Percentiles rank a stretch among this genome's conserved stretches.
These are phyloP conservation scores for Meganola albula DNA, from an alignment of 2,888 invertebrate genomes.

Conservation along the genomic window DNA sequence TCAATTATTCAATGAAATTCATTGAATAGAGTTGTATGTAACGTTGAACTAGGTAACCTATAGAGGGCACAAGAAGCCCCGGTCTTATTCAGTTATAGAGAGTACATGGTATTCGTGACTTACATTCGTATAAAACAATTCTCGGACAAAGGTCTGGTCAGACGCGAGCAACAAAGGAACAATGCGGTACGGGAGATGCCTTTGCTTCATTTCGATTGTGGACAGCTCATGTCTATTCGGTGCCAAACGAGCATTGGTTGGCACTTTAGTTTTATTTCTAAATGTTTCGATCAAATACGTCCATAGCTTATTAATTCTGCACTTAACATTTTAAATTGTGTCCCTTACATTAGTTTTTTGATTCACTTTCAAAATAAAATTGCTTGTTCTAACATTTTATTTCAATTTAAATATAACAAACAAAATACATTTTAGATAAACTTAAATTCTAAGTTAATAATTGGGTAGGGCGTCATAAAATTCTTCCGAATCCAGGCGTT, in stretches of 20 bases:
- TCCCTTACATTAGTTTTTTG: no score
- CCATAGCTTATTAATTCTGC: no score
- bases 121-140: constrained; percentile 76
- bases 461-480: no score
- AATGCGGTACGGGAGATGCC: constrained; percentile 61
- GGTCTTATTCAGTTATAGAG: constrained; percentile 67
- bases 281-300: constrained; percentile 8
- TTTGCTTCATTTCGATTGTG: constrained; percentile 68
- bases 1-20: constrained; percentile 13
- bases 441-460: no score
- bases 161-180: constrained; percentile 69
- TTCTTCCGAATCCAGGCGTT: no score
- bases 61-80: constrained; percentile 46
- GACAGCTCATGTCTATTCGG: constrained; percentile 40
- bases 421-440: no score
- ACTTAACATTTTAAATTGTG: no score
- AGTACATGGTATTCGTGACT: constrained; percentile 74
- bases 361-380: no score
- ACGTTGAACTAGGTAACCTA: constrained; percentile 38
- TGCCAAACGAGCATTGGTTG: constrained; percentile 19
- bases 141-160: constrained; percentile 73
- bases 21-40: constrained; percentile 57
- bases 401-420: no score
- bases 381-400: no score
- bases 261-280: constrained; percentile 16